These are phyloP conservation scores for Macquaria ambigua DNA, from an alignment of 2,113 vertebrate genomes.

Conservation along the genomic window DNA sequence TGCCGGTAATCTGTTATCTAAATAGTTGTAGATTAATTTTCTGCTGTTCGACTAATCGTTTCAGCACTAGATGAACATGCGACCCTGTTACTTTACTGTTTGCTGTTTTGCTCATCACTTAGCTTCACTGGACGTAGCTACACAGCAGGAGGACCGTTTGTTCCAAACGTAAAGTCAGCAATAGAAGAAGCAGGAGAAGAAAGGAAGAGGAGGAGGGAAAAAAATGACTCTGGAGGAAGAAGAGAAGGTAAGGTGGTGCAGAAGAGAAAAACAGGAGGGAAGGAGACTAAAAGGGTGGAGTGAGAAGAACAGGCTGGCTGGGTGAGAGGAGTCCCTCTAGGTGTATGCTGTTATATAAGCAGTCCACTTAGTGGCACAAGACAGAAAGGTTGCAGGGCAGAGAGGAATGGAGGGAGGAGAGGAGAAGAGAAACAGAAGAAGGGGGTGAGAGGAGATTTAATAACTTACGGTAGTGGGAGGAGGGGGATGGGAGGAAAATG, in stretches of 20 bases:
- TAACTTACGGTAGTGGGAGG: conserved; percentile 43
- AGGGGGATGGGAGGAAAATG: conserved; percentile 28
- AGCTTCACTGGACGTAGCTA: conserved; percentile 8
- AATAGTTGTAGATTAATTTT: too few relatives aligned
- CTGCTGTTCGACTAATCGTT: not conserved
- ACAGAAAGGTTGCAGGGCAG: conserved; percentile 68
- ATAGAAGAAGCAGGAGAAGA: conserved; percentile 7
- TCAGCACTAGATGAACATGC: not conserved
- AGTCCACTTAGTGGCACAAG: conserved; percentile 77
- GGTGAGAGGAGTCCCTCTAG: conserved; percentile 68
- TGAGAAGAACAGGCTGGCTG: conserved; percentile 44
- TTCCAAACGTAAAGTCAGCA: conserved; percentile 32
- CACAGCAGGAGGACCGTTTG: conserved; percentile 47
- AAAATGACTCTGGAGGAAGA: not conserved
- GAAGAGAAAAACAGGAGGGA: not conserved
- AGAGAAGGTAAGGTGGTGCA: conserved; percentile 32
- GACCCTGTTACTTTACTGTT: conserved; percentile 21
- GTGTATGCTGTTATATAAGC: conserved; percentile 76
- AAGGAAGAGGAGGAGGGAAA: conserved; percentile 11
- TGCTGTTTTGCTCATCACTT: conserved; percentile 34
- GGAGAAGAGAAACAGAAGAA: conserved; percentile 34
- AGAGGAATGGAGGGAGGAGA: conserved; percentile 39
- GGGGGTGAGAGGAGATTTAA: conserved; percentile 64
- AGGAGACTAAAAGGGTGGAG: conserved; percentile 47
- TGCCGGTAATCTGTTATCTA: too few relatives aligned